Percentiles rank a stretch among this genome's conserved stretches.
Conservation (phyloP, 2,888 invertebrate species). For the Deilephila elpenor region DNA sequence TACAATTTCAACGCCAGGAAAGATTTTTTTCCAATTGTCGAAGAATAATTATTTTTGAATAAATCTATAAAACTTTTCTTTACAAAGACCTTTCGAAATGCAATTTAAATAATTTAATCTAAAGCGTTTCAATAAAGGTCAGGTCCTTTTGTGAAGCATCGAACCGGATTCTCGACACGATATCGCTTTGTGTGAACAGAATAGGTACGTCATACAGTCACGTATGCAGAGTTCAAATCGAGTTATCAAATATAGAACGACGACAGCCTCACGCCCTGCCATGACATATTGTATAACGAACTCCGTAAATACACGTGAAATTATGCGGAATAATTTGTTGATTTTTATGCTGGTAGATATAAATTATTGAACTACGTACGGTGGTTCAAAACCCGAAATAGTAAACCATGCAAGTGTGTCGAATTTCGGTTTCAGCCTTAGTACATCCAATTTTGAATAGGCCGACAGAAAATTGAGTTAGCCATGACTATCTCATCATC, state of each 20-base stretch:
- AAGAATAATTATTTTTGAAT: neutral
- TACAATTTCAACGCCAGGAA: too few species aligned
- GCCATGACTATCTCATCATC: too few species aligned
- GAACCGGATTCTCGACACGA: neutral
- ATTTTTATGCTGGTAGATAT: neutral
- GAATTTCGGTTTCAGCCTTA: too few species aligned
- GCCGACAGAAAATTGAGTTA: too few species aligned
- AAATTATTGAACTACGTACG: too few species aligned
- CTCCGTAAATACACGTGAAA: neutral
- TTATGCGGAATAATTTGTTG: neutral
- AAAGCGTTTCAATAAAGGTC: neutral
- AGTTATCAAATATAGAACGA: conserved; percentile 30
- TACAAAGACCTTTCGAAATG: neutral
- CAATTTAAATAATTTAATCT: neutral
- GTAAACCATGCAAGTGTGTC: too few species aligned
- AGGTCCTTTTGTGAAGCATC: neutral
- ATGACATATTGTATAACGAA: neutral
- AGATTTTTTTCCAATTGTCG: neutral
- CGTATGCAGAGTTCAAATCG: conserved; percentile 18
- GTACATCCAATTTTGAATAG: too few species aligned
- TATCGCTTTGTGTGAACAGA: conserved; percentile 8
- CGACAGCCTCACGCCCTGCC: neutral
- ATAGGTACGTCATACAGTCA: conserved; percentile 20
- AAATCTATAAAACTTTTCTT: neutral
- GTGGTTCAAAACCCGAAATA: too few species aligned